Evolutionary conservation across 2,113 vertebrate species (phyloP), one percentile per base, ranked within the genome.

Genomic region (Pheucticus melanocephalus): DNA sequence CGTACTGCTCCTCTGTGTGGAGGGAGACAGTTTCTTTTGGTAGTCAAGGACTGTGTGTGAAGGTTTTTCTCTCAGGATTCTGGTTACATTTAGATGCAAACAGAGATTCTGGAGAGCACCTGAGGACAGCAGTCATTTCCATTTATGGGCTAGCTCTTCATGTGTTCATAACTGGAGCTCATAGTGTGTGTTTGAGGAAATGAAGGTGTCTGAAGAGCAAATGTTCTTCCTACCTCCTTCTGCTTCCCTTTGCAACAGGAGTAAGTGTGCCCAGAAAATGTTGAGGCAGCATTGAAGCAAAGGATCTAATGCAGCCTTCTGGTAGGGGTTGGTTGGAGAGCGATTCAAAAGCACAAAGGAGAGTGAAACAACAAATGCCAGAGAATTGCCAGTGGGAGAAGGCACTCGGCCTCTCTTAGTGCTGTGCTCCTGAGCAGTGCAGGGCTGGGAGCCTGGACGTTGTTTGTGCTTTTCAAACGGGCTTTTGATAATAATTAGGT

Each of bases 21-120:
- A 31, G 42, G 50, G 50, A 87, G 23, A 22, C 14, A 64, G 28
- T 65, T 94, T 11, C 70, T 88, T 95, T 65, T 79, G 23, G 15
- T 92, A 73, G 30, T 59, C 53, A 61, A 61, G 35, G 59, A 39
- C 57, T 65, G 8, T 48, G 21, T 75, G 87, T 45, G 33, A 42
- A 77, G 47, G 59, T 39, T 90, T 95, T 95, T 35, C 42, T 88
- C 47, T 84, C 23, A n/a, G 61, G 56, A 71, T 75, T 87, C 70
- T 82, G 44, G 69, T 90, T 95, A 39, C 79, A 70, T 95, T 92
- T 85, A 87, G 84, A 37, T 54, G 64, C 56, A 77, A 77, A 82
- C 20, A 54, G 82, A 82, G 53, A 63, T 76, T 87, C 70, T 2
- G 1, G 89, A 76, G 87, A 86, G 88, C 59, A 88, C 59, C 57